phyloP scores from a whole-genome alignment of 2,888 invertebrate genomes.

The Crocallis elinguaria region DNA sequence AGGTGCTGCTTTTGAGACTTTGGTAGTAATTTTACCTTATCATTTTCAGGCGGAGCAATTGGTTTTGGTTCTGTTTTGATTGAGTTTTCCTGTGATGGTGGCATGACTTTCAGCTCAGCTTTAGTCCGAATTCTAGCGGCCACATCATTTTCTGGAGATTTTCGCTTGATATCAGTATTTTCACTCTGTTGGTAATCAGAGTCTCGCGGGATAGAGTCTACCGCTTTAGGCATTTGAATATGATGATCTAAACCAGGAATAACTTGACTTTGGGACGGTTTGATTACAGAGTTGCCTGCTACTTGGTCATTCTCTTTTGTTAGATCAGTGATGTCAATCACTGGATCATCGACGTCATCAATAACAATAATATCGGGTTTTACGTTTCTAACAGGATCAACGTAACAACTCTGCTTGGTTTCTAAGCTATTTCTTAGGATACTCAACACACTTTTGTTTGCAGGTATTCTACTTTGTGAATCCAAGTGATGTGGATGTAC shows the following conservation, averaged over 20 bases:
- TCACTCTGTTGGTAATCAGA: constrained; percentile 68
- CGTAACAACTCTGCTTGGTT: constrained; percentile 83
- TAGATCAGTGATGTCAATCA: constrained; percentile 78
- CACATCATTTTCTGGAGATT: constrained; percentile 80
- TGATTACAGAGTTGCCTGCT: constrained; percentile 45
- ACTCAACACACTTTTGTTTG: constrained; percentile 89
- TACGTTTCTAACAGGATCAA: constrained; percentile 80
- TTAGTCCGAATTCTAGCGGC: constrained; percentile 93
- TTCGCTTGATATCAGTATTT: constrained; percentile 61
- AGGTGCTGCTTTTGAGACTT: constrained; percentile 76
- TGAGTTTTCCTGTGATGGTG: constrained; percentile 67
- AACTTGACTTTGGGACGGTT: constrained; percentile 45
- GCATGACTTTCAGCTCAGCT: constrained; percentile 90
- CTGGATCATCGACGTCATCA: constrained; percentile 77
- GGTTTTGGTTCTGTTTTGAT: constrained; percentile 53
- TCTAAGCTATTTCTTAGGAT: constrained; percentile 89
- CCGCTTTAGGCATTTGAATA: constrained; percentile 88
- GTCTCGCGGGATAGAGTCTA: constrained; percentile 86
- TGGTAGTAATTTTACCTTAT: constrained; percentile 62
- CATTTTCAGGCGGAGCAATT: constrained; percentile 44
- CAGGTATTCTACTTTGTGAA: constrained; percentile 75
- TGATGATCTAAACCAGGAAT: constrained; percentile 65
- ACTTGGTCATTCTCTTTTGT: constrained; percentile 69
- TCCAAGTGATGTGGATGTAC: constrained; percentile 63
- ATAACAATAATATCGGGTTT: constrained; percentile 81